Conservation (phyloP, 1,140 invertebrate genomes). For the Leptonema lineaticorne region DNA sequence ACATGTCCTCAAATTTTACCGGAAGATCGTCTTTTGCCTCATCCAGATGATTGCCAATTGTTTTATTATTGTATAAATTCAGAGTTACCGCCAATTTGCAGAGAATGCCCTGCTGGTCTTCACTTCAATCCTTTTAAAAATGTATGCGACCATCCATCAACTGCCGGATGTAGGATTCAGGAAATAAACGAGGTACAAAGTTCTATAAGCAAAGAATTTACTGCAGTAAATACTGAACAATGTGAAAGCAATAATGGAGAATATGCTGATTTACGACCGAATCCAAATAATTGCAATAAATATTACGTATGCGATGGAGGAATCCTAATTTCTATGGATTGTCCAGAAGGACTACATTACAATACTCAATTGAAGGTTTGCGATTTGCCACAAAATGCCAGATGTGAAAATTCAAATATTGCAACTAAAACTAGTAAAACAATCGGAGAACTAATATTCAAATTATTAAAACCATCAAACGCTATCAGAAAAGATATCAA, state of each 20-base stretch:
- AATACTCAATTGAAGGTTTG: slow-evolving; percentile 41
- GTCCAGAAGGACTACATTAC: slow-evolving; percentile 41
- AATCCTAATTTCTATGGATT: slow-evolving; percentile 48
- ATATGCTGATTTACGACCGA: slow-evolving; percentile 43
- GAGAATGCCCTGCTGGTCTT: slow-evolving; percentile 45
- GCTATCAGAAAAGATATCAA: background rate
- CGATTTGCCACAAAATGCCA: slow-evolving; percentile 39
- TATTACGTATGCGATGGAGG: slow-evolving; percentile 62
- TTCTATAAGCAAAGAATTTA: background rate
- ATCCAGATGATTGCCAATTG: slow-evolving; percentile 44
- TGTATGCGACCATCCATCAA: slow-evolving; percentile 47
- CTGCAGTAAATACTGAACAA: background rate
- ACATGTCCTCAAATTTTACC: slow-evolving; percentile 16
- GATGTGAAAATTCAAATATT: background rate
- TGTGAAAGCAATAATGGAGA: slow-evolving; percentile 3
- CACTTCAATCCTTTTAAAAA: slow-evolving; percentile 46
- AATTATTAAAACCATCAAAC: slow-evolving; percentile 3
- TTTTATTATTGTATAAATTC: slow-evolving; percentile 43
- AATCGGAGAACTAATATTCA: background rate
- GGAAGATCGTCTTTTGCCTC: slow-evolving; percentile 38
- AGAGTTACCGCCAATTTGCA: slow-evolving; percentile 39
- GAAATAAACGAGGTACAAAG: background rate
- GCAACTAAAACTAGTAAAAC: background rate
- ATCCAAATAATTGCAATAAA: slow-evolving; percentile 56
- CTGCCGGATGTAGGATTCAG: slow-evolving; percentile 24